phyloP scores from a whole-genome alignment of 37 sponge, comb jelly and placozoan genomes.

The Beroe forskalii region DNA sequence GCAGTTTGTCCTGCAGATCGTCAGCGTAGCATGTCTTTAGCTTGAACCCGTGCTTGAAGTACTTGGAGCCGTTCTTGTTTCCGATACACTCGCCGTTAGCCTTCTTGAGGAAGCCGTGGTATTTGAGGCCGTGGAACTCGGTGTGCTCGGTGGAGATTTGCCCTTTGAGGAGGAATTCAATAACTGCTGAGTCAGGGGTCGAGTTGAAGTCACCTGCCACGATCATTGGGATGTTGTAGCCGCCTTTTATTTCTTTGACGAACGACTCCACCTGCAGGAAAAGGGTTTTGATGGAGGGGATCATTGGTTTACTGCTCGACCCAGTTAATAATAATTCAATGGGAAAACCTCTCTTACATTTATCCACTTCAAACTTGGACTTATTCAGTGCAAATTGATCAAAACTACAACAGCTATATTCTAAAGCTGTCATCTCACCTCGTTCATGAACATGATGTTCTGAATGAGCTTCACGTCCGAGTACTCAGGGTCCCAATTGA shows the following conservation, averaged over 20 bases:
- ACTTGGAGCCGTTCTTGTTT: conserved; percentile 59
- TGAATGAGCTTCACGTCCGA: conserved; percentile 94
- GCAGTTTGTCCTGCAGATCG: conserved; percentile 66
- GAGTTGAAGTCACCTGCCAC: conserved; percentile 94
- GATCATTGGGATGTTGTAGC: conserved; percentile 79
- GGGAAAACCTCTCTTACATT: too few relatives aligned
- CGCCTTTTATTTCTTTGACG: conserved; percentile 58
- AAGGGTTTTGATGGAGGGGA: too few relatives aligned
- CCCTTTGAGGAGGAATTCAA: conserved; percentile 81
- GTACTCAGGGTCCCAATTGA: conserved; percentile 98
- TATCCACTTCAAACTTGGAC: too few relatives aligned
- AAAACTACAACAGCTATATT: too few relatives aligned
- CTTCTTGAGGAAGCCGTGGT: conserved; percentile 80
- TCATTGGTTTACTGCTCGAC: too few relatives aligned
- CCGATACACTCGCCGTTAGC: conserved; percentile 66
- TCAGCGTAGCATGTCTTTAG: conserved; percentile 73
- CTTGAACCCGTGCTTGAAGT: conserved; percentile 80
- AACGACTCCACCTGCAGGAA: conserved; percentile 41
- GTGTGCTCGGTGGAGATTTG: conserved; percentile 74
- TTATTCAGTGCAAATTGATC: too few relatives aligned
- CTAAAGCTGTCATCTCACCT: conserved; percentile 62
- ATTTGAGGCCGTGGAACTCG: conserved; percentile 76
- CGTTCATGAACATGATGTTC: conserved; percentile 71
- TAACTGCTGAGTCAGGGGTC: conserved; percentile 90
- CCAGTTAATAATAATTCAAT: too few relatives aligned